Evolutionary conservation across 2,888 invertebrate species (phyloP).

Genomic region (Herminia tarsipennalis): DNA sequence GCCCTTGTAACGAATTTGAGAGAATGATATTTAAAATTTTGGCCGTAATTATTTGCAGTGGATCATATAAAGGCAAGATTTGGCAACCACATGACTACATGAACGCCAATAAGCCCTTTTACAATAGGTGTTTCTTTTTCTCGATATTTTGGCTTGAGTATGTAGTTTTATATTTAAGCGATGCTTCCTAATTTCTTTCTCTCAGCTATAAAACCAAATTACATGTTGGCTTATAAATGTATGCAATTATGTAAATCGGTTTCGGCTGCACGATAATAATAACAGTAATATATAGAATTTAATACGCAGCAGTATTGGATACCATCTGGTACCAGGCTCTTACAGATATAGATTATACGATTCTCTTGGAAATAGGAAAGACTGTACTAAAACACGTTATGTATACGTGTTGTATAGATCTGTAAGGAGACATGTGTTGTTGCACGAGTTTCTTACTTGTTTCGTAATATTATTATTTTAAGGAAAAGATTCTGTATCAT

Average conservation of each 20-base stretch:
- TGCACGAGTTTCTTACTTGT: constrained; percentile 6
- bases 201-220: not conserved
- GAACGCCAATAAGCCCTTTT: too few relatives aligned
- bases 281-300: constrained; percentile 40
- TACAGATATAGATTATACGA: constrained; percentile 24
- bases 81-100: too few relatives aligned
- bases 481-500: constrained; percentile 7
- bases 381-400: constrained; percentile 25
- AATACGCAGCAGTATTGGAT: constrained; percentile 30
- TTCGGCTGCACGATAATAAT: constrained; percentile 22
- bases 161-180: too few relatives aligned
- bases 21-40: too few relatives aligned
- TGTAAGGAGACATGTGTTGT: constrained; percentile 21
- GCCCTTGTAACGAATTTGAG: too few relatives aligned
- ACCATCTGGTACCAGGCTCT: constrained; percentile 30
- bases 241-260: constrained; percentile 32
- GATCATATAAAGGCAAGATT: too few relatives aligned
- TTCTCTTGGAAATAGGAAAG: constrained; percentile 22
- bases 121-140: too few relatives aligned
- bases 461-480: constrained; percentile 22
- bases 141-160: too few relatives aligned
- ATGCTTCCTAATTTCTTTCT: too few relatives aligned
- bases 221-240: constrained; percentile 5
- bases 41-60: too few relatives aligned
- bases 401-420: constrained; percentile 8